These are phyloP conservation scores for Pleuronectes platessa DNA, from an alignment of 2,113 vertebrate genomes.

Conservation along the genomic window DNA sequence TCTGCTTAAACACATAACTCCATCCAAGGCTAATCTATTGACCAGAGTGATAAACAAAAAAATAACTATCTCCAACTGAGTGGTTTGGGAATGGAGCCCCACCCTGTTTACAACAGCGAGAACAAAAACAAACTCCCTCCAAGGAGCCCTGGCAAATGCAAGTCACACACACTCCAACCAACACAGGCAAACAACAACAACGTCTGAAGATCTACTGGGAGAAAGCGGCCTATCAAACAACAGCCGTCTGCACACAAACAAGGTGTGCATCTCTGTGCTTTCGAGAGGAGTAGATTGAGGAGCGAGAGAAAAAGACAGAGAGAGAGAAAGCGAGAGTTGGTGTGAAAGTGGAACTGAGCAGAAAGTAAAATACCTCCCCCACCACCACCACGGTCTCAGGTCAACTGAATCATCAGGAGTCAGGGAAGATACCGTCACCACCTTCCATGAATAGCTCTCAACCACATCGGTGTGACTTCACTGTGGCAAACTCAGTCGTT, in stretches of 20 bases:
- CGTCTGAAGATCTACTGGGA: slow-evolving; percentile 72
- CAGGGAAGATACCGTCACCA: slow-evolving; percentile 61
- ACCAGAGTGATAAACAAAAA: slow-evolving; percentile 61
- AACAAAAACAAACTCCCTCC: slow-evolving; percentile 80
- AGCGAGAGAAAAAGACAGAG: neutral
- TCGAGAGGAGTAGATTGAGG: neutral
- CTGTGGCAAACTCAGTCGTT: slow-evolving; percentile 43
- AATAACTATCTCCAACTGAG: slow-evolving; percentile 60
- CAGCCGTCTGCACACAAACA: slow-evolving; percentile 63
- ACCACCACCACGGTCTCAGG: slow-evolving; percentile 50
- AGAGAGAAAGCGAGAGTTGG: slow-evolving; percentile 40
- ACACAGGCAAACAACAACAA: slow-evolving; percentile 78
- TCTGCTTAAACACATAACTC: slow-evolving; percentile 60
- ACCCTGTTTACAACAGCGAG: slow-evolving; percentile 71
- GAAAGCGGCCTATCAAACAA: slow-evolving; percentile 63
- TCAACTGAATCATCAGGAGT: slow-evolving; percentile 74
- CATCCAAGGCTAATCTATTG: slow-evolving; percentile 60
- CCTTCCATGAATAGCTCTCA: slow-evolving; percentile 59
- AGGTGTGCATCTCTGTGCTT: slow-evolving; percentile 43
- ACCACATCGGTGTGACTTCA: slow-evolving; percentile 70
- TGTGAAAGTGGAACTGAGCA: slow-evolving; percentile 59
- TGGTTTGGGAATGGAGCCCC: slow-evolving; percentile 71
- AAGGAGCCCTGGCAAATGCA: slow-evolving; percentile 71
- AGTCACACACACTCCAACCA: slow-evolving; percentile 71
- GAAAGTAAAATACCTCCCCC: slow-evolving; percentile 58